Evolutionary conservation across 2,797 vertebrate genomes (phyloP).

Genomic region (Sebastes goodei): DNA sequence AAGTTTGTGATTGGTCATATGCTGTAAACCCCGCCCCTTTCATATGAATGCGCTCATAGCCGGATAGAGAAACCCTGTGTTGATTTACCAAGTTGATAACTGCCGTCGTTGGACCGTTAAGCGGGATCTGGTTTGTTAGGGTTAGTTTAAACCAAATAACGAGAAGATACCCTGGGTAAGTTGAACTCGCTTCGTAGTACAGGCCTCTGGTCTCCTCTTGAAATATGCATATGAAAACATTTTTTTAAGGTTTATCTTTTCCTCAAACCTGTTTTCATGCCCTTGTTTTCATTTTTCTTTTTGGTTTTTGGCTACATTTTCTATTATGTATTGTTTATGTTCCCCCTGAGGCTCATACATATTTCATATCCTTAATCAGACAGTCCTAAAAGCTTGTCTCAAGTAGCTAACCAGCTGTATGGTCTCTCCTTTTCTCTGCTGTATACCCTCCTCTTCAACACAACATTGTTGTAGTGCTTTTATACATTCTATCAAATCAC

Average conservation of each 20-base stretch:
- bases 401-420: not conserved
- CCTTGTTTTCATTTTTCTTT: not conserved
- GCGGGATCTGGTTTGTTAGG: no score
- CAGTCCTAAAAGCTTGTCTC: not conserved
- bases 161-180: no score
- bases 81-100: no score
- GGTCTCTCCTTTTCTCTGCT: not conserved
- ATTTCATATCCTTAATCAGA: not conserved
- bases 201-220: not conserved
- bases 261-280: not conserved
- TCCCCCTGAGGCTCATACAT: not conserved
- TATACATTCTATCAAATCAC: not conserved
- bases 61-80: no score
- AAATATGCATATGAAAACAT: not conserved
- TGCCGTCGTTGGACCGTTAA: accelerated
- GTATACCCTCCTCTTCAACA: not conserved
- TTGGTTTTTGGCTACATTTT: not conserved
- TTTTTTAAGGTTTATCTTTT: no score
- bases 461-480: not conserved
- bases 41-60: no score
- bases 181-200: no score
- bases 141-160: no score
- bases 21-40: no score
- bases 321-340: not conserved
- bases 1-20: no score